These are phyloP conservation scores for Entelurus aequoreus DNA, from an alignment of 2,113 vertebrate species.

Conservation along the genomic window DNA sequence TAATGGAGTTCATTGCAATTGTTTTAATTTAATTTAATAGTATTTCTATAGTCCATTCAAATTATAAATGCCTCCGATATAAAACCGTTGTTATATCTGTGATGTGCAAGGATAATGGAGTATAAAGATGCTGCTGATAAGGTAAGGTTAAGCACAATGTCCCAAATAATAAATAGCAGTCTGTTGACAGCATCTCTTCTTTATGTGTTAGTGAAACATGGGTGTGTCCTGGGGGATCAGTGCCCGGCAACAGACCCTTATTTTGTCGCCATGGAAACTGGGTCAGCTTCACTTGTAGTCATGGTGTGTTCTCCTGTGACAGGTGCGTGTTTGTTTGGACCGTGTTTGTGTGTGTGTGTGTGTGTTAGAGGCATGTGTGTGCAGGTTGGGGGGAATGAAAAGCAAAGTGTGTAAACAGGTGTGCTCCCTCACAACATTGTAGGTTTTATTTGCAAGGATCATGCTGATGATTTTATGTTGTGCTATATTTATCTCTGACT, in stretches of 20 bases:
- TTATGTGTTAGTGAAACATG: constrained; percentile 10
- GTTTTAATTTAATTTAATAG: too few species aligned
- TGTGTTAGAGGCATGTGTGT: constrained; percentile 19
- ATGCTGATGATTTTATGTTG: background rate
- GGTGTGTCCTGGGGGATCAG: constrained; percentile 32
- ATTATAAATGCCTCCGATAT: too few species aligned
- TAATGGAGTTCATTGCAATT: too few species aligned
- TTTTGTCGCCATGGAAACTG: constrained; percentile 68
- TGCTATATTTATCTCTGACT: background rate
- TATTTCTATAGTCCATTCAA: too few species aligned
- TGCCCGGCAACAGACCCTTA: constrained; percentile 36
- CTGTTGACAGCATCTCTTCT: constrained; percentile 3
- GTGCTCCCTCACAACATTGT: background rate
- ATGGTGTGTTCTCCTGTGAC: constrained; percentile 32
- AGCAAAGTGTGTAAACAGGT: constrained; percentile 6
- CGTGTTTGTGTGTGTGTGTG: constrained; percentile 3
- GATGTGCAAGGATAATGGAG: too few species aligned
- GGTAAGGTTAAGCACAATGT: background rate
- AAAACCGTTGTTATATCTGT: too few species aligned
- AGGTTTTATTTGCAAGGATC: background rate
- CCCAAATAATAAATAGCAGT: background rate
- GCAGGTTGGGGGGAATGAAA: constrained; percentile 38
- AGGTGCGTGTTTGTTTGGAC: constrained; percentile 21
- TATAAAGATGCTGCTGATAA: too few species aligned
- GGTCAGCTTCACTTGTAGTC: constrained; percentile 56